Evolutionary conservation across 2,797 vertebrate genomes (phyloP).

Genomic region (Okamejei kenojei): DNA sequence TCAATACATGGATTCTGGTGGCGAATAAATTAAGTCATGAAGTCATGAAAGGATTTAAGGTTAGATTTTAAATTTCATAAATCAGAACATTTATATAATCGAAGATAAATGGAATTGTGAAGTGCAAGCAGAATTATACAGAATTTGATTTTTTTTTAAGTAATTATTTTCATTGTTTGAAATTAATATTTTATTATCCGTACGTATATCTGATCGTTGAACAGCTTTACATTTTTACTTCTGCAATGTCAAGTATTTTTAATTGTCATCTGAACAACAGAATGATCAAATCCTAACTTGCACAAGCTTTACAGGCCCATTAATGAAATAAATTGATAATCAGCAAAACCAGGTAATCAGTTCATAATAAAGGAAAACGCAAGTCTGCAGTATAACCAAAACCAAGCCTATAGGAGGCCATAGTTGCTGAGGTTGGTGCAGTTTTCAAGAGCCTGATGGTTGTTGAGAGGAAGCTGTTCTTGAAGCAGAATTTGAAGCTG

Average conservation of each 20-base stretch:
- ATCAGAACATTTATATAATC: background rate
- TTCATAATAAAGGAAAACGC: too few species aligned
- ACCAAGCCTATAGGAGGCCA: too few species aligned
- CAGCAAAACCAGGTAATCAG: too few species aligned
- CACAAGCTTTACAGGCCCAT: too few species aligned
- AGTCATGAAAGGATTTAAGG: background rate
- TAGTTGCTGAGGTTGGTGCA: too few species aligned
- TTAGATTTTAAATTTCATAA: background rate
- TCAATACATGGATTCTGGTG: background rate
- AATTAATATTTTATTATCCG: background rate
- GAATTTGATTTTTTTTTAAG: background rate
- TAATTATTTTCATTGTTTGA: background rate
- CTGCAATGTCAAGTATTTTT: background rate
- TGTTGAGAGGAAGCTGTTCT: too few species aligned
- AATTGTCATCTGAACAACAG: too few species aligned
- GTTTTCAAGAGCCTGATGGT: too few species aligned
- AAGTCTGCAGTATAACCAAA: too few species aligned
- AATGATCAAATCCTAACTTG: too few species aligned
- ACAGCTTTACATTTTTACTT: background rate
- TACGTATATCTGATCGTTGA: background rate
- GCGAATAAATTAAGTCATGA: background rate
- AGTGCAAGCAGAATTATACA: background rate
- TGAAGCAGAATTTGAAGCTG: too few species aligned
- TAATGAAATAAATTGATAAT: too few species aligned
- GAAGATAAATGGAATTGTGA: background rate